Conservation (phyloP, 2,888 invertebrate species). For the Drosophila austrosaltans region DNA sequence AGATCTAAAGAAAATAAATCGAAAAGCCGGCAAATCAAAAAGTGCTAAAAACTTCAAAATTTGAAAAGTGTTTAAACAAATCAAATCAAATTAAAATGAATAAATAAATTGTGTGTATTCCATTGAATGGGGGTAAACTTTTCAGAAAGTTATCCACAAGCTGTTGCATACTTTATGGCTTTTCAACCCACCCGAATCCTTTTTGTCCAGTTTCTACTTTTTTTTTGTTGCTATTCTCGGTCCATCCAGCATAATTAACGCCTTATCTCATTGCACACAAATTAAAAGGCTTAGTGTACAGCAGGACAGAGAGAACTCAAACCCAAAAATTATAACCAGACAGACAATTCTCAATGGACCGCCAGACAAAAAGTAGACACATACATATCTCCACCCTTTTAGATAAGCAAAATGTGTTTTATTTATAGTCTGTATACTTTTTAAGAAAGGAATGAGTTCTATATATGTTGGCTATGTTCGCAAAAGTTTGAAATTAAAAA, state of each 20-base stretch:
- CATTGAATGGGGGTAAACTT: conserved; percentile 23
- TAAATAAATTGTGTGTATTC: conserved; percentile 1
- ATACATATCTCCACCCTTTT: conserved; percentile 37
- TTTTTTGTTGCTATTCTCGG: background rate
- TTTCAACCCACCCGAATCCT: conserved; percentile 13
- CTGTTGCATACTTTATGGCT: conserved; percentile 56
- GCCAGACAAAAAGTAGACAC: conserved; percentile 45
- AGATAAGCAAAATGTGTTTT: conserved; percentile 56
- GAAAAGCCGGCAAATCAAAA: conserved; percentile 57
- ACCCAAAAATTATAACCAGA: conserved; percentile 25
- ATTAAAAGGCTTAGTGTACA: conserved; percentile 59
- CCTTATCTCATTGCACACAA: conserved; percentile 69
- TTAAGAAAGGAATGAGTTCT: conserved; percentile 27
- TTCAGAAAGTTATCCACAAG: conserved; percentile 7
- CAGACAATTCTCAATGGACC: conserved; percentile 58
- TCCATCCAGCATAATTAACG: conserved; percentile 60
- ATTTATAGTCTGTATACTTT: conserved; percentile 47
- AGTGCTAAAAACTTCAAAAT: conserved; percentile 26
- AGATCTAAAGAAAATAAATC: too few species aligned
- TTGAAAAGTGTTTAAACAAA: conserved; percentile 19
- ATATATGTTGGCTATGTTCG: conserved; percentile 12
- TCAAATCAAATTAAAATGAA: conserved; percentile 13
- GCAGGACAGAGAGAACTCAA: conserved; percentile 5
- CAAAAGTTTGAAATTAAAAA: conserved; percentile 8
- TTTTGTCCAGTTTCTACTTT: background rate